These are phyloP conservation scores for Caenorhabditis macrosperma DNA, from an alignment of 2,888 invertebrate genomes.

Conservation along the genomic window DNA sequence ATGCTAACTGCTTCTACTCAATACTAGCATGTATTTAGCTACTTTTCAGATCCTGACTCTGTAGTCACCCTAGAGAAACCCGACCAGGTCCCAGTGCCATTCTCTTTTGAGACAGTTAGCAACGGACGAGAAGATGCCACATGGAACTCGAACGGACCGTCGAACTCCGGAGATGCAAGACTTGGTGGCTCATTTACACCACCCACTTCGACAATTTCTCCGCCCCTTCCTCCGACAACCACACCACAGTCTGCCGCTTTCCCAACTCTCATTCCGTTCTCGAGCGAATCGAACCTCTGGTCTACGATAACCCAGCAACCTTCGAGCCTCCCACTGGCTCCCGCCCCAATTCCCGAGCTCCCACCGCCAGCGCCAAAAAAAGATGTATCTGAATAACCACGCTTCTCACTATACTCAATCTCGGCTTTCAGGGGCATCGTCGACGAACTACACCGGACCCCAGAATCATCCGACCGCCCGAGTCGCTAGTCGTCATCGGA, in stretches of 20 bases:
- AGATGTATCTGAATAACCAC: conserved; percentile 21
- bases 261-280: conserved; percentile 62
- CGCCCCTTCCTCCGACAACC: background rate
- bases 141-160: background rate
- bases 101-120: background rate
- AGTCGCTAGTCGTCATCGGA: conserved; percentile 66
- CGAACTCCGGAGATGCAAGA: conserved; percentile 36
- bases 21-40: background rate
- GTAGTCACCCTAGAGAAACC: conserved; percentile 33
- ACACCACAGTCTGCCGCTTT: conserved; percentile 17
- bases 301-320: conserved; percentile 26
- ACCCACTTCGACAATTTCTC: background rate
- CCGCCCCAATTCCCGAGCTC: background rate
- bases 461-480: conserved; percentile 69
- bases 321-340: conserved; percentile 7
- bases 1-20: conserved; percentile 1
- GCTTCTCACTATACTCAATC: background rate
- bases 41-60: conserved; percentile 15
- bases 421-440: conserved; percentile 41
- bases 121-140: no score
- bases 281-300: conserved; percentile 25
- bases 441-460: conserved; percentile 69
- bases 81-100: conserved; percentile 10
- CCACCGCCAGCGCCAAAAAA: conserved; percentile 18
- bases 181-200: background rate